Evolutionary conservation across 2,113 vertebrate genomes (phyloP).

Genomic region (Xenopus tropicalis): DNA sequence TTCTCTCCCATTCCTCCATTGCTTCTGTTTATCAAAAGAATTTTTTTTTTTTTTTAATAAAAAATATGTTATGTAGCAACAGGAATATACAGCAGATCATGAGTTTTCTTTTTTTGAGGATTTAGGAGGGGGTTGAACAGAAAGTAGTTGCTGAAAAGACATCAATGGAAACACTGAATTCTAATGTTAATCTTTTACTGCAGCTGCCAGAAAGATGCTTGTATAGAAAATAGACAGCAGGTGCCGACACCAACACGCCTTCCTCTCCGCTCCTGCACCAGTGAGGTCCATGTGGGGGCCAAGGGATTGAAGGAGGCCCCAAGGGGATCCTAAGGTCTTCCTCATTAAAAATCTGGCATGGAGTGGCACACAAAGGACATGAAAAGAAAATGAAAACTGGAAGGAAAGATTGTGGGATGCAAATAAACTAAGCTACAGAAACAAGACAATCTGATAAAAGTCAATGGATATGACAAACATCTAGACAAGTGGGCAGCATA

Average conservation of each 20-base stretch:
- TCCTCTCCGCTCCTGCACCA: slow-evolving; percentile 1
- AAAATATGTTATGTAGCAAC: background rate
- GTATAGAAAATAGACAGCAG: slow-evolving; percentile 56
- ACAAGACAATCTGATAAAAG: no score
- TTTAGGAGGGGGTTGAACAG: slow-evolving; percentile 50
- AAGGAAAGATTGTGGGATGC: no score
- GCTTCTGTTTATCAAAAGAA: slow-evolving; percentile 3
- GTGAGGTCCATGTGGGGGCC: background rate
- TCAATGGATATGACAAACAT: no score
- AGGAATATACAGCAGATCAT: background rate
- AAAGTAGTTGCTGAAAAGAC: slow-evolving; percentile 43
- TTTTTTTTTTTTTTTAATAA: slow-evolving; percentile 8
- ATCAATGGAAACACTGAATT: slow-evolving; percentile 47
- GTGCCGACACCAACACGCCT: slow-evolving; percentile 50
- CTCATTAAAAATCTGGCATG: background rate
- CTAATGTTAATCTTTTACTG: slow-evolving; percentile 54
- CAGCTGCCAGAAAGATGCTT: slow-evolving; percentile 58
- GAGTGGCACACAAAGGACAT: no score
- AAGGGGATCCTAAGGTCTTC: background rate
- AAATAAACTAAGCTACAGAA: no score
- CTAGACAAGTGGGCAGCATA: no score
- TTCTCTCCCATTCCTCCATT: slow-evolving; percentile 9
- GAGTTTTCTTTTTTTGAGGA: slow-evolving; percentile 7
- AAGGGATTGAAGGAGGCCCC: background rate
- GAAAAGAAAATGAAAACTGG: no score